These are phyloP conservation scores for Aramus guarauna DNA, from an alignment of 2,113 vertebrate genomes.

Conservation along the genomic window DNA sequence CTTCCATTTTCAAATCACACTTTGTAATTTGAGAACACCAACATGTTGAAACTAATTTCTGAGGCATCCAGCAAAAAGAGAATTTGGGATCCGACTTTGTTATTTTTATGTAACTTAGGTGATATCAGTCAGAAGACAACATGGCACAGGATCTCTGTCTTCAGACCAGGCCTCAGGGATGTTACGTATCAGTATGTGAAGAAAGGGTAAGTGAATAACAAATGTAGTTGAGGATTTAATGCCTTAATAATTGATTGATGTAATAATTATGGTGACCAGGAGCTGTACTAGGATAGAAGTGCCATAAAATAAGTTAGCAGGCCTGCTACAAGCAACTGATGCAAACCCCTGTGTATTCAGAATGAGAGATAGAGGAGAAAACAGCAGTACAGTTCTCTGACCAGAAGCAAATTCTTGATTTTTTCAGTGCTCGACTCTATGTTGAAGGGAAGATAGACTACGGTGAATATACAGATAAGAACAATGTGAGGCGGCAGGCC, in stretches of 20 bases:
- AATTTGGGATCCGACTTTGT: background rate
- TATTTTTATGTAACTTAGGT: constrained; percentile 68
- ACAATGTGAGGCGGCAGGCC: constrained; percentile 91
- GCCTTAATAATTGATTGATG: background rate
- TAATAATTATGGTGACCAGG: background rate
- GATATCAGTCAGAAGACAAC: constrained; percentile 96
- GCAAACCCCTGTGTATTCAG: background rate
- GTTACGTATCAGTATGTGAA: constrained; percentile 94
- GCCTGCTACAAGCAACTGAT: background rate
- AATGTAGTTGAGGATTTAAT: background rate
- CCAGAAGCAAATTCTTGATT: background rate
- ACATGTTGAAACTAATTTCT: background rate
- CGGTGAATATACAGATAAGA: constrained; percentile 95
- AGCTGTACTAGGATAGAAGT: background rate
- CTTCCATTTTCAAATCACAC: background rate
- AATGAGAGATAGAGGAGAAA: background rate
- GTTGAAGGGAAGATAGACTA: constrained; percentile 97
- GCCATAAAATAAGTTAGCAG: background rate
- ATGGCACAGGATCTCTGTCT: constrained; percentile 95
- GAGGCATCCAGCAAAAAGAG: background rate
- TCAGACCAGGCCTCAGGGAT: constrained; percentile 93
- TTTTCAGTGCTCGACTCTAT: constrained; percentile 82
- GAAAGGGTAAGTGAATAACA: constrained; percentile 85
- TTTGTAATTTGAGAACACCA: background rate
- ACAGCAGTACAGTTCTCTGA: background rate